These are phyloP conservation scores for Drosophila tanythrix DNA, from an alignment of 2,888 invertebrate genomes.

Conservation along the genomic window DNA sequence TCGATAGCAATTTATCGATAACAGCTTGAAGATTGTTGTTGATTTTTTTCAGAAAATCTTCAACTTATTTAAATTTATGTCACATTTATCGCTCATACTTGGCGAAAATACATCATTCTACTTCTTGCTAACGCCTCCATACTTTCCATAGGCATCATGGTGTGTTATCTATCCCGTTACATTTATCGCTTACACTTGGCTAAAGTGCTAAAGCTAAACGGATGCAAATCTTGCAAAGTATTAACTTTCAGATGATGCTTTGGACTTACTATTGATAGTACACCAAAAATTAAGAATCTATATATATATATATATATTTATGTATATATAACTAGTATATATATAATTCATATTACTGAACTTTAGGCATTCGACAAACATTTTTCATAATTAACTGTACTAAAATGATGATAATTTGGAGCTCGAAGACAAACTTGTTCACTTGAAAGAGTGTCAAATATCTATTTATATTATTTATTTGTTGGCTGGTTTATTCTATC, in stretches of 20 bases:
- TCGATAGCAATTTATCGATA: conserved; percentile 10
- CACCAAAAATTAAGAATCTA: background rate
- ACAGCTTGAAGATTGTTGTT: background rate
- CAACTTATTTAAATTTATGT: background rate
- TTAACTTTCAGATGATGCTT: background rate
- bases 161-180: background rate
- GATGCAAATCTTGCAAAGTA: background rate
- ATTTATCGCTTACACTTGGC: background rate
- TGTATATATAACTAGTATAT: background rate
- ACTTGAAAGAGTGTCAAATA: background rate
- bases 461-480: background rate
- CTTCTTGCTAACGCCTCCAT: no score
- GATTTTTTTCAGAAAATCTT: background rate
- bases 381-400: background rate
- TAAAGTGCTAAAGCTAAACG: background rate
- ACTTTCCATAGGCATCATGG: no score
- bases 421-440: background rate
- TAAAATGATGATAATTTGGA: background rate
- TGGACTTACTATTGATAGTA: background rate
- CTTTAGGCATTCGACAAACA: background rate
- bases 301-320: background rate
- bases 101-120: background rate
- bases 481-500: conserved; percentile 27
- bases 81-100: background rate
- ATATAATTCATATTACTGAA: background rate